Base-by-base conservation (phyloP, 2,888 invertebrate species). In the Harpalus rubripes region DNA sequence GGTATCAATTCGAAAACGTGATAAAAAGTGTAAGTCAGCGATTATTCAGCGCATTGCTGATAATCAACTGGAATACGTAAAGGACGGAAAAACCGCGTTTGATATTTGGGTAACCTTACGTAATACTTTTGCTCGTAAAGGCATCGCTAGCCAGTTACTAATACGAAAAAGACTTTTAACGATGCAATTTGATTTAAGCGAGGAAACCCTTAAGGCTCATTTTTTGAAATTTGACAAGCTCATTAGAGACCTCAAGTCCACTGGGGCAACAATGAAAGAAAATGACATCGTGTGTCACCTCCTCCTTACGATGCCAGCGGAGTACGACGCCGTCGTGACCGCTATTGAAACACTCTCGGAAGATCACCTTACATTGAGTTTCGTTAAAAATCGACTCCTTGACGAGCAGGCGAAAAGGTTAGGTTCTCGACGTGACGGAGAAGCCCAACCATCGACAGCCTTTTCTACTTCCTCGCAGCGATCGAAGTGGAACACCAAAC, bases 11-110 rank as follows among this genome's bases (percentile, higher is more conserved):
- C 1, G 26, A n/a, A 78, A 52, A n/a, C n/a, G 32, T 58, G 82
- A 87, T 56, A 65, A 85, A 74, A 87, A 87, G 81, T 88, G 87
- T 72, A 88, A 86, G 41, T 88, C 88, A 7, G 86, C 86, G 58
- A 87, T 88, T 18, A 84, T 88, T 16, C 88, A 88, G 81, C 80
- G 87, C 7, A 87, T 88, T 26, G 86, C 88, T 6, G 88, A 88
- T 78, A 88, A 86, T 74, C 88, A 78, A 7, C 56, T 78, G 0
- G 76, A 78, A 58, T 58, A 78, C 10, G 87, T 87, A 2, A 88
- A 88, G 84, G 88, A 88, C 16, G 86, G 86, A 65, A 81, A 80
- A 52, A 88, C 86, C 4, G 86, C 88, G 18, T 87, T 87, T 74
- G 86, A 88, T n/a, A 78, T 78, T 22, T 78, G 76, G 76, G 0